Percentiles rank a stretch among this genome's conserved stretches.
Conservation (phyloP, 2,888 invertebrate species). For the Sphaerophoria taeniata region DNA sequence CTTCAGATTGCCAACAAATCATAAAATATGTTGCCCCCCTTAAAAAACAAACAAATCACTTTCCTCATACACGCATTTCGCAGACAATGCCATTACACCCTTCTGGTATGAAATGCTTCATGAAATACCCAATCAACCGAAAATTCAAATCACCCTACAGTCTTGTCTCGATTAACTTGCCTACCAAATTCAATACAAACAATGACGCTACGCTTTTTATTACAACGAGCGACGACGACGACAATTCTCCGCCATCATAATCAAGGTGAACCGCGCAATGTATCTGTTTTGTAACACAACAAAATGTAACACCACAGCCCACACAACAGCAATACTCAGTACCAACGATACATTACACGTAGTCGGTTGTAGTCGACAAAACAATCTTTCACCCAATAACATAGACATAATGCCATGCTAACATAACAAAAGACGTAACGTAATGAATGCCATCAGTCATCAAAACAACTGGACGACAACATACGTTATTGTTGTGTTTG, state of each 20-base stretch:
- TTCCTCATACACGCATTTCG: not conserved
- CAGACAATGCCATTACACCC: conserved; percentile 14
- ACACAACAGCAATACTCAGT: conserved; percentile 7
- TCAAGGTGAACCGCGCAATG: conserved; percentile 41
- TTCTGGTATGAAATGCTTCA: conserved; percentile 48
- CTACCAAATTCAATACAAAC: conserved; percentile 22
- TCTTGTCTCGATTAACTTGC: conserved; percentile 10
- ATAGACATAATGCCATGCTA: conserved; percentile 53
- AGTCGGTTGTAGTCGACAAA: not conserved
- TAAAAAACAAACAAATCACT: conserved; percentile 9
- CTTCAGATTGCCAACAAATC: conserved; percentile 1
- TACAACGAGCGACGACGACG: conserved; percentile 4
- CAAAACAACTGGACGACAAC: conserved; percentile 22
- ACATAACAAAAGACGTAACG: conserved; percentile 23
- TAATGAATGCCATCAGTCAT: conserved; percentile 52
- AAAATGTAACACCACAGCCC: not conserved
- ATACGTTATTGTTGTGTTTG: not conserved
- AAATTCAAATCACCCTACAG: conserved; percentile 32
- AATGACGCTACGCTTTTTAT: conserved; percentile 45
- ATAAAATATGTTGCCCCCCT: not conserved
- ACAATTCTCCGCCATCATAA: conserved; percentile 24
- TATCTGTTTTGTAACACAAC: conserved; percentile 52
- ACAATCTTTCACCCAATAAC: conserved; percentile 51
- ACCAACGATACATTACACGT: not conserved
- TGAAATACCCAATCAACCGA: conserved; percentile 59